Conservation (phyloP, 2,888 invertebrate genomes). For the Keiferia lycopersicella region DNA sequence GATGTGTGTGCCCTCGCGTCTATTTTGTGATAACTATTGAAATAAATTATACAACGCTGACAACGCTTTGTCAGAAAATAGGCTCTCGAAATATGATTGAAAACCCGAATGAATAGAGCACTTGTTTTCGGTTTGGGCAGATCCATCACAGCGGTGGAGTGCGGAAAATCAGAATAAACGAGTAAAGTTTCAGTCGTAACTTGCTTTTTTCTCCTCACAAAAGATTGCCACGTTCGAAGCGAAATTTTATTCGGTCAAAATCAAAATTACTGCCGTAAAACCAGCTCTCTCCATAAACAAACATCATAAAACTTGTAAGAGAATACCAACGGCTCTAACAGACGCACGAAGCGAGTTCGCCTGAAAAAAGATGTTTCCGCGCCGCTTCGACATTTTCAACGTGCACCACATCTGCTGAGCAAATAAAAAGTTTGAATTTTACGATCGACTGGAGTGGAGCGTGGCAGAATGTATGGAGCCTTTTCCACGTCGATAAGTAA, state of each 20-base stretch:
- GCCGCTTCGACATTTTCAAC: conserved; percentile 46
- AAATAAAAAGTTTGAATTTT: conserved; percentile 60
- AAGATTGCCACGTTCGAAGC: background rate
- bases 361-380: conserved; percentile 38
- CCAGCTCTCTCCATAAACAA: conserved; percentile 6
- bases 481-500: conserved; percentile 76
- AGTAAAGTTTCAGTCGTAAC: background rate
- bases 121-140: background rate
- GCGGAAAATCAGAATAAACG: background rate
- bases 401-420: conserved; percentile 48
- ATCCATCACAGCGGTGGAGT: background rate
- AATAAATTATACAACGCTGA: background rate
- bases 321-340: conserved; percentile 17
- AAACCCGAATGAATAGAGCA: background rate
- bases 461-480: conserved; percentile 62
- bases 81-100: conserved; percentile 4
- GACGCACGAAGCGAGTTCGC: background rate
- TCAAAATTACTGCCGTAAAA: background rate
- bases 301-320: conserved; percentile 31
- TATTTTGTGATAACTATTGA: conserved; percentile 12
- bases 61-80: conserved; percentile 12
- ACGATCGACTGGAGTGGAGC: conserved; percentile 47
- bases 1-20: conserved; percentile 32
- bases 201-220: background rate
- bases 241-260: background rate